Conservation (phyloP, 2,888 invertebrate genomes). For the Smittia sp. region DNA sequence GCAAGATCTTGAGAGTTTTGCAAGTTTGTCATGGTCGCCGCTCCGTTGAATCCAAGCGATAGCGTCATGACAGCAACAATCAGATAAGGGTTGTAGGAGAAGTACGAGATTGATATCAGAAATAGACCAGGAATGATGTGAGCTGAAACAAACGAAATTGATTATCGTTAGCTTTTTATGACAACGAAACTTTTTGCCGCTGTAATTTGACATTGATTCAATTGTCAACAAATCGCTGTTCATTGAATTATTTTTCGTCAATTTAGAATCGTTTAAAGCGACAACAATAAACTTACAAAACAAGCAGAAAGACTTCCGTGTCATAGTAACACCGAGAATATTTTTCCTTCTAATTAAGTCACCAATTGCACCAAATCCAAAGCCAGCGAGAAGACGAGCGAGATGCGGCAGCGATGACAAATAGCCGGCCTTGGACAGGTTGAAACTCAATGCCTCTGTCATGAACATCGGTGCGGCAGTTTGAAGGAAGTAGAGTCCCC, state of each 20-base stretch:
- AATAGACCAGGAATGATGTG: slow-evolving; percentile 61
- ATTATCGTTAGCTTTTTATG: not conserved
- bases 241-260: not conserved
- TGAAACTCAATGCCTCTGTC: slow-evolving; percentile 66
- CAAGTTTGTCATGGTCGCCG: slow-evolving; percentile 61
- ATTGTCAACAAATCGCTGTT: not conserved
- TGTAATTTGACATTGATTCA: slow-evolving; percentile 9
- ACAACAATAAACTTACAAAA: slow-evolving; percentile 59
- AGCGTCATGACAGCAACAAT: slow-evolving; percentile 64
- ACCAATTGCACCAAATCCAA: slow-evolving; percentile 68
- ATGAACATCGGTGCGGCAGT: slow-evolving; percentile 72
- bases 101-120: slow-evolving; percentile 58
- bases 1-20: slow-evolving; percentile 69
- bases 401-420: slow-evolving; percentile 70
- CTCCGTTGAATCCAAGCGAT: slow-evolving; percentile 66
- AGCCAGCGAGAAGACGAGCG: slow-evolving; percentile 65
- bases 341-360: slow-evolving; percentile 59
- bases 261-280: too few relatives aligned
- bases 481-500: slow-evolving; percentile 73
- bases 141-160: slow-evolving; percentile 51
- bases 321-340: slow-evolving; percentile 56
- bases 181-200: not conserved
- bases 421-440: slow-evolving; percentile 67
- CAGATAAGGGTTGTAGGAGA: slow-evolving; percentile 62
- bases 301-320: slow-evolving; percentile 64